These are phyloP conservation scores for Alectura lathami DNA, from an alignment of 2,113 vertebrate species.

Conservation along the genomic window DNA sequence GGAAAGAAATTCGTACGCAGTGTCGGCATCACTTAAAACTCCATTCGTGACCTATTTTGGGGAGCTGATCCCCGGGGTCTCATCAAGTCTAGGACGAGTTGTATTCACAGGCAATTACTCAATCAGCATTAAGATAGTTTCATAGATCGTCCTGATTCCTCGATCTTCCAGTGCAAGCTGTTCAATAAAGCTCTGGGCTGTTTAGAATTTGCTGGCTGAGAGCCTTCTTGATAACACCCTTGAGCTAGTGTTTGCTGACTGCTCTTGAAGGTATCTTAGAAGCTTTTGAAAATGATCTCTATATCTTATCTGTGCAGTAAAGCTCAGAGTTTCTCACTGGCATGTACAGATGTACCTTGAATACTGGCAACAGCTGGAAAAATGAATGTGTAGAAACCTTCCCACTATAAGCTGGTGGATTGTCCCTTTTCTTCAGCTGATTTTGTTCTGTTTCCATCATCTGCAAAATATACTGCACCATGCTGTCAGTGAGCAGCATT, in stretches of 20 bases:
- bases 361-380: neutral
- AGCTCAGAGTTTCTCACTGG: neutral
- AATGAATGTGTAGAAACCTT: neutral
- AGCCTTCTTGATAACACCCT: constrained; percentile 40
- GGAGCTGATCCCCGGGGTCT: constrained; percentile 15
- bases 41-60: neutral
- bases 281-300: constrained; percentile 34
- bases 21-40: neutral
- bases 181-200: constrained; percentile 35
- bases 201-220: constrained; percentile 45
- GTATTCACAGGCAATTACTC: constrained; percentile 22
- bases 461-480: neutral
- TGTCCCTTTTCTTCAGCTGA: neutral
- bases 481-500: neutral
- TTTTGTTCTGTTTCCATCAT: neutral
- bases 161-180: constrained; percentile 45
- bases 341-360: neutral
- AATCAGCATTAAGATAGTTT: constrained; percentile 28
- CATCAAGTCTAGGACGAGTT: neutral
- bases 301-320: constrained; percentile 20
- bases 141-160: constrained; percentile 11
- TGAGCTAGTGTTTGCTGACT: constrained; percentile 13
- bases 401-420: neutral
- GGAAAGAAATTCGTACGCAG: neutral
- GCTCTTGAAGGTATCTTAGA: constrained; percentile 28